Evolutionary conservation across 2,113 vertebrate genomes (phyloP).

Genomic region (Gymnorhina tibicen): DNA sequence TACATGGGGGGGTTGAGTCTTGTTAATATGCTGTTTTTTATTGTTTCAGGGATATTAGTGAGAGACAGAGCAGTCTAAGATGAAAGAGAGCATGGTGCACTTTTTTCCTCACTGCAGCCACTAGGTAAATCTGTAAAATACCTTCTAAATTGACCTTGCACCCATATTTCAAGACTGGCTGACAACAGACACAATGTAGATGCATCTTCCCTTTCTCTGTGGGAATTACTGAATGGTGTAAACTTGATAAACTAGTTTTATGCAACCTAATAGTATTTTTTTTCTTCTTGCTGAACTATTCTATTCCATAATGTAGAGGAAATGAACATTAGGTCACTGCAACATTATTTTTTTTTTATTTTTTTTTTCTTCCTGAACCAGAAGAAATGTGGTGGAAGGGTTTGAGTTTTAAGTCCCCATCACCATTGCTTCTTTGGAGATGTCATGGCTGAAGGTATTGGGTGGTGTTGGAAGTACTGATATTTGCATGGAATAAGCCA

Average conservation of each 20-base stretch:
- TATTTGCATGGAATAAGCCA: neutral
- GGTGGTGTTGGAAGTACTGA: neutral
- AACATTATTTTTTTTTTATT: fast-evolving
- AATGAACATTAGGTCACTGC: neutral
- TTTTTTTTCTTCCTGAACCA: too few species aligned
- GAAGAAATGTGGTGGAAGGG: neutral
- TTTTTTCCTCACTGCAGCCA: neutral
- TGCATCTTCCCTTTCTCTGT: neutral
- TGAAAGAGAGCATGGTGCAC: neutral
- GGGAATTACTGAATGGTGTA: neutral
- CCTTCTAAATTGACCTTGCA: neutral
- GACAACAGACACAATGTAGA: neutral
- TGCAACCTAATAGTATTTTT: neutral
- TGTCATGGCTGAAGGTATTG: neutral
- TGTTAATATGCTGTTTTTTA: neutral
- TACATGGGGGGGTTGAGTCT: neutral
- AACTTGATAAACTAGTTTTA: neutral
- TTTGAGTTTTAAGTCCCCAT: neutral
- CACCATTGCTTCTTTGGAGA: neutral
- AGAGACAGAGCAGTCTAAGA: neutral
- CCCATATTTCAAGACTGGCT: neutral
- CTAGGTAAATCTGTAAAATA: neutral
- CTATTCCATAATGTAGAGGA: neutral
- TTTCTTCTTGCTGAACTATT: neutral
- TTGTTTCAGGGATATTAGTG: neutral